Evolutionary conservation across 2,888 invertebrate species (phyloP), one percentile per base, ranked within the genome.

Genomic region (Leptodirus hochenwartii): DNA sequence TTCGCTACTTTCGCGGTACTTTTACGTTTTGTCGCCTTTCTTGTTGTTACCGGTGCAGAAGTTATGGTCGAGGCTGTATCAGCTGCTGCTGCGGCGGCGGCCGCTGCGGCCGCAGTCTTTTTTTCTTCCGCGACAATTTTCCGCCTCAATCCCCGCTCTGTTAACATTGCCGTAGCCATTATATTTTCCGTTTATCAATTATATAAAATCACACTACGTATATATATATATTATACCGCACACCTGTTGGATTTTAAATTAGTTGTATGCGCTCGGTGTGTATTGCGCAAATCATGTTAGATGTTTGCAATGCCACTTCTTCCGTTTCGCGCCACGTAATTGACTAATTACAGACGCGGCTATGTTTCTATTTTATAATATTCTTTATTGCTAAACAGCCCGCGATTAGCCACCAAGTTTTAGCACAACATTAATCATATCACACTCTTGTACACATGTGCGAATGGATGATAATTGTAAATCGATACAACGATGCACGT

Each of bases 81-180:
- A 8, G 20, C n/a, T 20, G 20, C 8, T 20, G 8, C 8, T n/a
- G 20, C n/a, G 20, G n/a, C n/a, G 8, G 20, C n/a, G 20, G n/a
- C n/a, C 8, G 20, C 20, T 20, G 8, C n/a, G 20, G 8, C n/a
- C n/a, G n/a, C n/a, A n/a, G n/a, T n/a, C n/a, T n/a, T n/a, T 14
- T 20, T 22, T 5, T 33, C 35, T 20, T 39, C 38, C 20, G 32
- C 32, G 31, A 33, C 22, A 35, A 40, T 39, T 37, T 43, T 39
- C 29, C 38, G 40, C 27, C 42, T 40, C 34, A 42, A 14, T n/a
- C 63, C 63, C 25, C 62, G 55, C 31, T 64, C 64, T 33, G 57
- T 54, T 43, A 65, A 59, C 63, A 65, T 64, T 27, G 62, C 64
- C 17, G 65, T 62, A 33, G 66, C 66, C 67, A 67, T 67, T 23